These are phyloP conservation scores for Gila robusta DNA, from an alignment of 2,797 vertebrate genomes.

Conservation along the genomic window DNA sequence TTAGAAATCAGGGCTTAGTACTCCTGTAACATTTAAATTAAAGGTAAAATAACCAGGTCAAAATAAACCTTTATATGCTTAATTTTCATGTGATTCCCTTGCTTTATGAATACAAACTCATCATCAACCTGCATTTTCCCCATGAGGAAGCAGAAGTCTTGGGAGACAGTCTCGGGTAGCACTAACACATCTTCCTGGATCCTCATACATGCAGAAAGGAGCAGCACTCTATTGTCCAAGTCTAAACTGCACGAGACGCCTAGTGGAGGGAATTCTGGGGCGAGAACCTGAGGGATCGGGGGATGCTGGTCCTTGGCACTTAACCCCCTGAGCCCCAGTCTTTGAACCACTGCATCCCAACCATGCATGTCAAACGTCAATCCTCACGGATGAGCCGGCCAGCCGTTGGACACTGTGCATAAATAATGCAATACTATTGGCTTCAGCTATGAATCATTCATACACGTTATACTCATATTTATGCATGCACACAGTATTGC, in stretches of 20 bases:
- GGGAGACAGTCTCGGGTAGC: not conserved
- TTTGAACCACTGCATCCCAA: constrained; percentile 14
- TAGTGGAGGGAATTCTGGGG: not conserved
- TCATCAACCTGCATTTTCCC: not conserved
- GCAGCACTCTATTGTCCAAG: not conserved
- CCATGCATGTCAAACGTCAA: constrained; percentile 34
- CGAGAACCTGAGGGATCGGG: not conserved
- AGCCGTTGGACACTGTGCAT: constrained; percentile 32
- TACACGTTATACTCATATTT: constrained; percentile 18
- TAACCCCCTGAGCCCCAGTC: constrained; percentile 22
- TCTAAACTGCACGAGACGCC: not conserved
- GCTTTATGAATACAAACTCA: not conserved
- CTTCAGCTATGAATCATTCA: constrained; percentile 43
- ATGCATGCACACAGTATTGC: constrained; percentile 4
- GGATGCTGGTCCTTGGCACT: constrained; percentile 8
- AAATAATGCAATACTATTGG: constrained; percentile 45
- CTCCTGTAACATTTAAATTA: not conserved
- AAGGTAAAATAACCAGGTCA: not conserved
- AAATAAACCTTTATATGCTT: not conserved
- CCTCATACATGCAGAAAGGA: not conserved
- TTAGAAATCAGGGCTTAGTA: not conserved
- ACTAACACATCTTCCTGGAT: not conserved
- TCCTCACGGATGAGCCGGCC: constrained; percentile 15
- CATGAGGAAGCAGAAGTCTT: not conserved
- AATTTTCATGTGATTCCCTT: not conserved